Base-by-base conservation (phyloP, 1,140 invertebrate species). In the Achatina immaculata region DNA sequence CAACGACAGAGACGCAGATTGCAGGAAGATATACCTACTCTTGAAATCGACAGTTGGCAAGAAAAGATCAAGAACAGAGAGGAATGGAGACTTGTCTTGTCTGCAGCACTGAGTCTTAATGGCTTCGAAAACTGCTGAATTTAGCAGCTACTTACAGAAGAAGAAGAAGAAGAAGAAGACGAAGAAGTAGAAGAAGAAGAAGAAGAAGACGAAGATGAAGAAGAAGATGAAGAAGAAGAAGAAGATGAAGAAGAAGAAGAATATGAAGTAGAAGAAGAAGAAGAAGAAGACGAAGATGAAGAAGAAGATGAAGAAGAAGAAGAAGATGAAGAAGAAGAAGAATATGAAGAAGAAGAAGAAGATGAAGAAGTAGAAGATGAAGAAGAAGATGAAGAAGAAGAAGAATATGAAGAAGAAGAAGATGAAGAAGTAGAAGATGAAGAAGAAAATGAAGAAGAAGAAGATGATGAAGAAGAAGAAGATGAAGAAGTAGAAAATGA, bases 111-210 rank as follows among this genome's bases (percentile, higher is more conserved):
- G n/a, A n/a, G n/a, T n/a, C n/a, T n/a, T n/a, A n/a, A n/a, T n/a
- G n/a, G n/a, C n/a, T n/a, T n/a, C n/a, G n/a, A n/a, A n/a, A n/a
- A n/a, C n/a, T n/a, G n/a, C n/a, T n/a, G n/a, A n/a, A n/a, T n/a
- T n/a, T n/a, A n/a, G n/a, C n/a, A n/a, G n/a, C n/a, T n/a, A n/a
- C n/a, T n/a, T n/a, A n/a, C n/a, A 43, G 72, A 68, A 40, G 62
- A 65, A 48, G 72, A 80, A 66, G 82, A 66, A 40, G 78, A 68
- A 14, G 69, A 76, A 28, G 65, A 78, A 34, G 80, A 81, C n/a
- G 38, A 48, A 34, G 80, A 73, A 43, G 51, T 36, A 58, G 34
- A 34, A 34, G 42, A 51, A 68, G 31, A 55, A 62, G 48, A 45
- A 42, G 24, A 40, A 79, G 43, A 55, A 42, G 38, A 42, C 40